Evolutionary conservation across 2,113 vertebrate species (phyloP).

Genomic region (Callospermophilus lateralis): DNA sequence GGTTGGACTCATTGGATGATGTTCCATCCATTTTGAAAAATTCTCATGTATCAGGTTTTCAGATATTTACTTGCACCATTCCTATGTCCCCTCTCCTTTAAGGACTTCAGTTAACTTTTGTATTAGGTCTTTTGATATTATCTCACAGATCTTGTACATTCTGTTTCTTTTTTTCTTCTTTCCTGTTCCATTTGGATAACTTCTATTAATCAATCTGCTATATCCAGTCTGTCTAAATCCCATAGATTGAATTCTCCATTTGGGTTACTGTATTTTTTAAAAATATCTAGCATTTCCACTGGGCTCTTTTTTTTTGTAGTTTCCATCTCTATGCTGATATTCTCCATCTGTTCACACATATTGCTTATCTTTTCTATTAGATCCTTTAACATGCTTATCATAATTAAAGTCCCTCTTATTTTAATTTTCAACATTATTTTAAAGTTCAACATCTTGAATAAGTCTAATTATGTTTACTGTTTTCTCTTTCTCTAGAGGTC

Average conservation of each 20-base stretch:
- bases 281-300: background rate
- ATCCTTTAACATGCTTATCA: background rate
- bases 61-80: background rate
- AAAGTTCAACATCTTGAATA: background rate
- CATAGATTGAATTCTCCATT: background rate
- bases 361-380: background rate
- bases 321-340: background rate
- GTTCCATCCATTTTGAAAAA: background rate
- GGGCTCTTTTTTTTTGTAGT: background rate
- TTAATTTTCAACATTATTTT: background rate
- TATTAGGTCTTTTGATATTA: background rate
- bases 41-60: background rate
- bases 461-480: background rate
- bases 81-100: background rate
- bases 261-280: background rate
- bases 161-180: background rate
- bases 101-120: background rate
- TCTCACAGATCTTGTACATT: background rate
- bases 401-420: background rate
- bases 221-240: background rate
- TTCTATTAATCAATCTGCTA: background rate
- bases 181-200: background rate
- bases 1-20: background rate
- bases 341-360: background rate
- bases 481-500: background rate